These are phyloP conservation scores for Hylaeus anthracinus DNA, from an alignment of 1,140 invertebrate species.

Conservation along the genomic window DNA sequence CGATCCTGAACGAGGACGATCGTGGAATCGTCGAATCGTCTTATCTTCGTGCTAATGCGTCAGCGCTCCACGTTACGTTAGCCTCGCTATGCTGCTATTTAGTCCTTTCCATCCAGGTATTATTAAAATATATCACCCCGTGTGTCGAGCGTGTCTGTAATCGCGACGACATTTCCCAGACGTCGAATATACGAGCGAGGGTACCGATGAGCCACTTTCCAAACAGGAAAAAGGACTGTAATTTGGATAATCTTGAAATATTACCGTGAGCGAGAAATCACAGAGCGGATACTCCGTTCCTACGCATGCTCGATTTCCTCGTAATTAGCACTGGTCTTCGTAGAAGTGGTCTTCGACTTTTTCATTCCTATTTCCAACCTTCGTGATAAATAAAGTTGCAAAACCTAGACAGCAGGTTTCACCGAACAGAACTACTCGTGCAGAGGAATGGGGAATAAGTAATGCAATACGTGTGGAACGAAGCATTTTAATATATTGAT, in stretches of 20 bases:
- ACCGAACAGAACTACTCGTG: no score
- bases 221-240: not conserved
- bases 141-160: not conserved
- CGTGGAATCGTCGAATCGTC: slow-evolving; percentile 7
- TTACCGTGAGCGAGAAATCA: not conserved
- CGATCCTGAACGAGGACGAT: not conserved
- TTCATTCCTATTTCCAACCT: no score
- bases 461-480: no score
- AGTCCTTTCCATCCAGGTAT: not conserved
- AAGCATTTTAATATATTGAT: no score
- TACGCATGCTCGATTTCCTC: no score
- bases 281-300: not conserved
- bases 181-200: not conserved
- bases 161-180: not conserved
- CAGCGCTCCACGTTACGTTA: not conserved
- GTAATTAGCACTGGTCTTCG: no score
- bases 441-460: no score
- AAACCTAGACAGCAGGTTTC: no score
- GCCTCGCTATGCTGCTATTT: not conserved
- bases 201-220: not conserved
- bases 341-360: no score
- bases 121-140: not conserved
- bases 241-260: slow-evolving; percentile 8
- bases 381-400: no score
- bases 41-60: not conserved